Conservation (phyloP, 2,797 vertebrate species). For the Varecia variegata region DNA sequence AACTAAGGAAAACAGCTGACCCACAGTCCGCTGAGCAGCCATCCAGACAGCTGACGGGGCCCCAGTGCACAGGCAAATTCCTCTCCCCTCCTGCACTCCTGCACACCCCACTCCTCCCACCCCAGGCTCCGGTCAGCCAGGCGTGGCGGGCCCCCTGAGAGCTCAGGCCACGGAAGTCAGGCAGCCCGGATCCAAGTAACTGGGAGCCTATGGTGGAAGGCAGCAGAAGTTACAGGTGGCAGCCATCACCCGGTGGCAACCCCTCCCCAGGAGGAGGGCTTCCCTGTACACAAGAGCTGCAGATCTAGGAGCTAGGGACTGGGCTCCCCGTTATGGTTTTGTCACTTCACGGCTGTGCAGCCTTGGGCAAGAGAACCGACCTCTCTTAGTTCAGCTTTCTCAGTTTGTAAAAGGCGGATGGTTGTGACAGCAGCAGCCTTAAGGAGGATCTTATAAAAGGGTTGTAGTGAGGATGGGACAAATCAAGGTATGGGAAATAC, state of each 20-base stretch:
- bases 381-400: constrained; percentile 6
- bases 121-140: constrained; percentile 23
- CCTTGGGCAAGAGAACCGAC: background rate
- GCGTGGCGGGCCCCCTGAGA: constrained; percentile 53
- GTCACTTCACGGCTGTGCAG: background rate
- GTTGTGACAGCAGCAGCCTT: background rate
- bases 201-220: background rate
- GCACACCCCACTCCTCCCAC: constrained; percentile 7
- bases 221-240: constrained; percentile 55
- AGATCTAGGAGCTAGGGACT: background rate
- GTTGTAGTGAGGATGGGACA: background rate
- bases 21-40: constrained; percentile 38
- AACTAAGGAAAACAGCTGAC: constrained; percentile 73
- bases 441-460: background rate
- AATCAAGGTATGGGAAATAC: background rate
- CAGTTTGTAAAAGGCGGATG: background rate
- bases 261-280: background rate
- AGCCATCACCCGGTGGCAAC: background rate
- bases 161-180: background rate
- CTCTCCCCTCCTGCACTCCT: constrained; percentile 59
- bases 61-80: constrained; percentile 67
- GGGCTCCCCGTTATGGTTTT: background rate
- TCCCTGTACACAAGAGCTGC: background rate
- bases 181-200: constrained; percentile 5
- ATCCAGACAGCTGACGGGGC: constrained; percentile 72